phyloP scores from a whole-genome alignment of 1,140 invertebrate species.

The Diachasmimorpha longicaudata region DNA sequence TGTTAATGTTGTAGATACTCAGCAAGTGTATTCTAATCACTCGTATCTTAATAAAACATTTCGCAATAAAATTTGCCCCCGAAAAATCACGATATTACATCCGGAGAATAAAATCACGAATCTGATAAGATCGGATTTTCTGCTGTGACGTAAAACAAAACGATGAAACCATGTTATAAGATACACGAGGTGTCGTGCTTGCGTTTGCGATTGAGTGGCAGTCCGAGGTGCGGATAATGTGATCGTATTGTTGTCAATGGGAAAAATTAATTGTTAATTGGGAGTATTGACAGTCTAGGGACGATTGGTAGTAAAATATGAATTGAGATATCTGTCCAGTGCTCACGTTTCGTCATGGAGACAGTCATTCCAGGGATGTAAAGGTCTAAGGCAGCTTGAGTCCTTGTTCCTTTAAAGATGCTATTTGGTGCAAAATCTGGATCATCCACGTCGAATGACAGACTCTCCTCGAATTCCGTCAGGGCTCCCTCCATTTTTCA shows the following conservation, averaged over 20 bases:
- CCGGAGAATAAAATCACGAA: too few species aligned
- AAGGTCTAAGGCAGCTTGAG: not conserved
- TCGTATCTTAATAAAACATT: too few species aligned
- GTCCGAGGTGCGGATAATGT: too few species aligned
- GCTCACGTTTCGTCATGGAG: conserved; percentile 3
- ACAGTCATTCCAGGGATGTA: not conserved
- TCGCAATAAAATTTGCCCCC: too few species aligned
- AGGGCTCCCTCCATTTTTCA: conserved; percentile 32
- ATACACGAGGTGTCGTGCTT: not conserved
- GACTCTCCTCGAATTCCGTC: conserved; percentile 49
- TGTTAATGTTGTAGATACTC: too few species aligned
- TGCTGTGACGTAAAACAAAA: not conserved
- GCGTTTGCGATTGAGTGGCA: not conserved
- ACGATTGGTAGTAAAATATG: too few species aligned
- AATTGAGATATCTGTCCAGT: not conserved
- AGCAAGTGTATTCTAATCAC: too few species aligned
- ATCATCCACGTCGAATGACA: conserved; percentile 47
- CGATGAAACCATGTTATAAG: not conserved
- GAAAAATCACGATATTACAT: too few species aligned
- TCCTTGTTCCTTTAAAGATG: not conserved
- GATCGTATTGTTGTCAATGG: too few species aligned
- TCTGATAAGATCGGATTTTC: not conserved
- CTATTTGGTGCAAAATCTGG: conserved; percentile 42
- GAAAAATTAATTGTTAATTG: too few species aligned
- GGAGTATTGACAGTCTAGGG: too few species aligned